These are phyloP conservation scores for Lynx canadensis DNA, from an alignment of 2,113 vertebrate species.

Conservation along the genomic window DNA sequence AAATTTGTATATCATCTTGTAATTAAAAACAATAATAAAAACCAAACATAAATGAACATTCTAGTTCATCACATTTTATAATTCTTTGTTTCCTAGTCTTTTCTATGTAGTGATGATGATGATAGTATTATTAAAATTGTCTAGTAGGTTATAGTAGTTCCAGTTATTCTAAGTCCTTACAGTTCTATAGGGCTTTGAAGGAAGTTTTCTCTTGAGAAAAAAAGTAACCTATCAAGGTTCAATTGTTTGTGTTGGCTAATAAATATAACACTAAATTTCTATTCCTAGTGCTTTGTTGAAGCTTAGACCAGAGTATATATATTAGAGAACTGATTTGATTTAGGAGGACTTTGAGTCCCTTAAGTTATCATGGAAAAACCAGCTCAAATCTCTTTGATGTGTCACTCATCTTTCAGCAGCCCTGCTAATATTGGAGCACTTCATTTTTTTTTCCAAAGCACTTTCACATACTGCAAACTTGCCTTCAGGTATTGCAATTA, in stretches of 20 bases:
- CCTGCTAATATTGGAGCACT: slow-evolving; percentile 34
- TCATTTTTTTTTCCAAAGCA: neutral
- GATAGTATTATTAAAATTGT: neutral
- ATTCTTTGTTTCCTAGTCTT: neutral
- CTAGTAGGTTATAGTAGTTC: neutral
- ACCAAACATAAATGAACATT: neutral
- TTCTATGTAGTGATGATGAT: neutral
- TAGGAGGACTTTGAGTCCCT: slow-evolving; percentile 7
- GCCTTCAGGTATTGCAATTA: slow-evolving; percentile 28
- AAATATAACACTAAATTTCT: neutral
- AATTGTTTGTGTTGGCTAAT: slow-evolving; percentile 46
- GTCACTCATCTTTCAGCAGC: slow-evolving; percentile 41
- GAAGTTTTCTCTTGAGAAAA: slow-evolving; percentile 5
- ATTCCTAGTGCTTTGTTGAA: neutral
- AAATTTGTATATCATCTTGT: neutral
- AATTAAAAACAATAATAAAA: neutral
- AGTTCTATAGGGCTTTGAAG: neutral
- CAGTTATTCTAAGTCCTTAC: neutral
- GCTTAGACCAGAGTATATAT: neutral
- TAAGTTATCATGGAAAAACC: neutral
- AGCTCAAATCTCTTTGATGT: slow-evolving; percentile 42
- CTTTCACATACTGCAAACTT: slow-evolving; percentile 3
- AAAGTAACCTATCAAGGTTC: neutral
- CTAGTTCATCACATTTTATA: neutral
- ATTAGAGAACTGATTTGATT: slow-evolving; percentile 32